phyloP scores from a whole-genome alignment of 2,797 vertebrate genomes.

The Nannoperca australis region DNA sequence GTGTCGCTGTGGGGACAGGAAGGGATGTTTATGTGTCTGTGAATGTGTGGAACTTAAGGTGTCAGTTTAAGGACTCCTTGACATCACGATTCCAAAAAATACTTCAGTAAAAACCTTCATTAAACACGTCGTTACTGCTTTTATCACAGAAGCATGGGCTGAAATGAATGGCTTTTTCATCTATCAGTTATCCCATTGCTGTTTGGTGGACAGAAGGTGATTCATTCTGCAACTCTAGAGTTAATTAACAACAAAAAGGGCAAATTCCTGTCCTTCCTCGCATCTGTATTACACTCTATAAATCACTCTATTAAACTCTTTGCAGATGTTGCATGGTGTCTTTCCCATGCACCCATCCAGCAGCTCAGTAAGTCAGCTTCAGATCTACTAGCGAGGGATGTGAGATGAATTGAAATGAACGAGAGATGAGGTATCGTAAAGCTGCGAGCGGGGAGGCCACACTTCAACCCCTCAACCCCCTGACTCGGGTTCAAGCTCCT shows the following conservation, averaged over 20 bases:
- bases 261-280: background rate
- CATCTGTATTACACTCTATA: background rate
- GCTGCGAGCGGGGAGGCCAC: constrained; percentile 13
- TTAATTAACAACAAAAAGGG: background rate
- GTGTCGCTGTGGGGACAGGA: background rate
- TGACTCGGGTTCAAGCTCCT: constrained; percentile 36
- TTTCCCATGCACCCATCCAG: background rate
- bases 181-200: constrained; percentile 17
- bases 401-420: constrained; percentile 47
- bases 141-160: background rate
- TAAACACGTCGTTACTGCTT: background rate
- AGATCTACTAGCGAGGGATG: constrained; percentile 12
- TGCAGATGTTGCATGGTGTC: constrained; percentile 11
- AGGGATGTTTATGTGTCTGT: background rate
- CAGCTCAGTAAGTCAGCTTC: constrained; percentile 28
- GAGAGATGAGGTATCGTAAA: constrained; percentile 21
- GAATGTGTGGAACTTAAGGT: constrained; percentile 8
- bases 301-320: background rate
- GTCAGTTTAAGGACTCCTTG: constrained; percentile 3
- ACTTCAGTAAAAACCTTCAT: background rate
- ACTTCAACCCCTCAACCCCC: constrained; percentile 9
- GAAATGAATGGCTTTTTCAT: background rate
- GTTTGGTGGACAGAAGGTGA: constrained; percentile 1
- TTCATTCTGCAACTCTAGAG: background rate
- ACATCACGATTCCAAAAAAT: background rate